Conservation (phyloP, 2,797 vertebrate genomes). For the Danio jaintianensis region DNA sequence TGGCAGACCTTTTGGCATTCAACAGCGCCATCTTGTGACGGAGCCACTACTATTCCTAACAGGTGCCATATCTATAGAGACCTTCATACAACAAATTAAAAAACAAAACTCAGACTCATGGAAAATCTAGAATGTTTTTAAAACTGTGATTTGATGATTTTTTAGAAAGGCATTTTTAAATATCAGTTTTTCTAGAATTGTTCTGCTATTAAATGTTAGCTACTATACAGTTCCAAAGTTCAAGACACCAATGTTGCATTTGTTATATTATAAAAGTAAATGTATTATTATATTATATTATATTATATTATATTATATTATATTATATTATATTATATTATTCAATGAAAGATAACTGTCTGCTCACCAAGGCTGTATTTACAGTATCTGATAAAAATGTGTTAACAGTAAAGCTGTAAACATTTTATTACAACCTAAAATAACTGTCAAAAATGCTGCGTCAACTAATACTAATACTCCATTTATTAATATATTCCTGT, state of each 20-base stretch:
- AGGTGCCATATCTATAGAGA: conserved; percentile 76
- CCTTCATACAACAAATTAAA: background rate
- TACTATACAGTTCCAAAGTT: background rate
- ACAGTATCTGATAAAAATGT: background rate
- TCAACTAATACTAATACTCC: no score
- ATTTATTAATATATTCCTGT: no score
- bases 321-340: background rate
- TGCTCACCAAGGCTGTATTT: background rate
- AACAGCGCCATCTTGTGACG: conserved; percentile 85
- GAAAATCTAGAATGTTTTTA: background rate
- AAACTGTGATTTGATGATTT: background rate
- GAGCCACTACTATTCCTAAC: conserved; percentile 77
- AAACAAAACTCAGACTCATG: background rate
- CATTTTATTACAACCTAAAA: background rate
- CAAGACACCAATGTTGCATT: no score
- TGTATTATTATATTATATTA: no score
- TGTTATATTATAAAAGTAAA: no score
- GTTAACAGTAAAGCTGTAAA: background rate
- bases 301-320: no score
- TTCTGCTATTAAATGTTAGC: background rate
- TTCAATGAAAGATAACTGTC: background rate
- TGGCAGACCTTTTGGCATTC: conserved; percentile 99
- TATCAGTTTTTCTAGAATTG: background rate
- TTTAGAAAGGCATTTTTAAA: background rate
- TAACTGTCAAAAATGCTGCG: background rate